Base-by-base conservation (phyloP, 2,113 vertebrate species). In the Triplophysa dalaica region DNA sequence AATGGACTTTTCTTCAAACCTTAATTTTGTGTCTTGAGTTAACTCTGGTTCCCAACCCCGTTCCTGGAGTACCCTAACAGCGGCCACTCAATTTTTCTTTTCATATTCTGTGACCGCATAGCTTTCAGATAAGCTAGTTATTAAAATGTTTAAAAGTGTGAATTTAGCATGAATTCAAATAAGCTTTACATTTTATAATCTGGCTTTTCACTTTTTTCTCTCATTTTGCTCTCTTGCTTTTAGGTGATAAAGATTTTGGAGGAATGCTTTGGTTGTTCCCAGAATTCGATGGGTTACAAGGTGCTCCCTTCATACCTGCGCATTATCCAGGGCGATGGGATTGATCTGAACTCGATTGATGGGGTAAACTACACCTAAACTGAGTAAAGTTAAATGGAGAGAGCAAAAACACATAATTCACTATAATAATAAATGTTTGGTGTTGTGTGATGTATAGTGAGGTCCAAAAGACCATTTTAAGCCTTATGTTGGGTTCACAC, bases 281-380 rank as follows among this genome's bases (percentile, higher is more conserved):
- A 86, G 79, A 94, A 94, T 88, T 89, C 89, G 0, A 0, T 86
- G 19, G 92, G 92, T 41, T 94, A 87, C 85, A 94, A 92, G 33
- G 84, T 93, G 38, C 87, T 94, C 64, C 93, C 93, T 0, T 84
- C 92, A 1, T 93, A 89, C 65, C 82, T 94, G 64, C 85, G 92
- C 29, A 89, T 93, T 70, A 92, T 94, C 75, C 92, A 93, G 67
- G 92, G 92, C 8, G 93, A 93, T 17, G 93, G 92, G 3, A 92
- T 94, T 17, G 91, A 93, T 82, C 87, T 94, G 33, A 56, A 1
- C 78, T 93, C 92, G 0, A 80, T 92, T 14, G 87, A 91, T 0
- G 86, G 91, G 89, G 92, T 94, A 67, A 68, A 17, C 8, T 41
- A 21, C 10, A 38, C 7, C 8, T 17, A 1, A 56, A 6, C 48